These are phyloP conservation scores for Pachyuromys duprasi DNA, from an alignment of 2,797 vertebrate species.

Conservation along the genomic window DNA sequence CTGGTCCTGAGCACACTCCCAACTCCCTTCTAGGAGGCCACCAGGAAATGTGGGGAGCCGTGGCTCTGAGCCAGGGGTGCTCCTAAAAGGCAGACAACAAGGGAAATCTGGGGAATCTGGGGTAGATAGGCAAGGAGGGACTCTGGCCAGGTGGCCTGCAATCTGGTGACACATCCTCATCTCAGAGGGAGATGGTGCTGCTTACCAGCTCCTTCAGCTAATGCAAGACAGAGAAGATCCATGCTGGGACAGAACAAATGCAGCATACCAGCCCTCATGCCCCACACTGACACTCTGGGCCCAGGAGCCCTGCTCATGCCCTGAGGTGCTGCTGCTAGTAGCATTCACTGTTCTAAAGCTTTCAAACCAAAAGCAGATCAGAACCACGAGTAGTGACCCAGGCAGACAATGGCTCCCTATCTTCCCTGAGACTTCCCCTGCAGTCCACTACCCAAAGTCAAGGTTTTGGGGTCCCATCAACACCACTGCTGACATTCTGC, in stretches of 20 bases:
- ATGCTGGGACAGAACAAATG: fast-evolving
- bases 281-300: not conserved
- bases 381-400: not conserved
- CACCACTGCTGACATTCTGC: not conserved
- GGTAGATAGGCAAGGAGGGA: not conserved
- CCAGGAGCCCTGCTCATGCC: not conserved
- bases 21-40: not conserved
- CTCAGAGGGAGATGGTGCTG: not conserved
- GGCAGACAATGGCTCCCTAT: not conserved
- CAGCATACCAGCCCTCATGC: not conserved
- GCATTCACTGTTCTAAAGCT: not conserved
- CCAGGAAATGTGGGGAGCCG: not conserved
- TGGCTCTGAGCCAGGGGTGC: not conserved
- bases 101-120: not conserved
- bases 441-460: not conserved
- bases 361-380: not conserved
- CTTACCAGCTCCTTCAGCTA: not conserved
- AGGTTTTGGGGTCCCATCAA: not conserved
- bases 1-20: not conserved
- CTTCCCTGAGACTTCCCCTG: fast-evolving
- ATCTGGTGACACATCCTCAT: not conserved
- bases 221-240: too few species aligned
- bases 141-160: not conserved
- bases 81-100: fast-evolving
- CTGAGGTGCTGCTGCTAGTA: not conserved